These are phyloP conservation scores for Drosophila suzukii DNA, from an alignment of 1,140 invertebrate genomes.

Conservation along the genomic window DNA sequence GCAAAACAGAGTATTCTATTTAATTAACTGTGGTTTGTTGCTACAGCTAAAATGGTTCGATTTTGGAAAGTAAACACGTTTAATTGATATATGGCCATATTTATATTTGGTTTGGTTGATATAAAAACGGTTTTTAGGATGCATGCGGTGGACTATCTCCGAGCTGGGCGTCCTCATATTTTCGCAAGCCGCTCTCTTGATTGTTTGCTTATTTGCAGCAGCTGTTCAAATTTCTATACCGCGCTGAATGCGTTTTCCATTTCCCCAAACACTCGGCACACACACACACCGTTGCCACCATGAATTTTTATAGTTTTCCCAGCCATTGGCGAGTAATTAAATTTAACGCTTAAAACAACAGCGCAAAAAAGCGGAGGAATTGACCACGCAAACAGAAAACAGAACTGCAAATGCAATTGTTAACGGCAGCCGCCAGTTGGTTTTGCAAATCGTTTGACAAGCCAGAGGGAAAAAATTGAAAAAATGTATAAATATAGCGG, in stretches of 20 bases:
- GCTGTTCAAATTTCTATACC: conserved; percentile 68
- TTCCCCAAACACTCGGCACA: neutral
- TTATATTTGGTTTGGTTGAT: conserved; percentile 41
- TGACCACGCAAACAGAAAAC: conserved; percentile 66
- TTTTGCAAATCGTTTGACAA: conserved; percentile 80
- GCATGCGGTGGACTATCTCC: conserved; percentile 16
- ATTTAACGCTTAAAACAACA: conserved; percentile 81
- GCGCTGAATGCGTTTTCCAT: conserved; percentile 21
- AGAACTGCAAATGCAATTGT: conserved; percentile 72
- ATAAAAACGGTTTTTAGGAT: conserved; percentile 19
- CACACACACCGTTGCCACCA: conserved; percentile 14
- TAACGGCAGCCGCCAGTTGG: conserved; percentile 66
- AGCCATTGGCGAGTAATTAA: conserved; percentile 74
- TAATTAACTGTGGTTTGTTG: conserved; percentile 31
- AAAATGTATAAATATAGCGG: conserved; percentile 56
- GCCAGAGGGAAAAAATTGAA: conserved; percentile 49
- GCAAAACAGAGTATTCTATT: neutral
- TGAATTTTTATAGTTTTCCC: conserved; percentile 52
- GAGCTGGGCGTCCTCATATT: conserved; percentile 15
- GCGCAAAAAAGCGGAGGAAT: conserved; percentile 35
- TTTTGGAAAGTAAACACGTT: conserved; percentile 15
- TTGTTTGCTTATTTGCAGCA: conserved; percentile 59
- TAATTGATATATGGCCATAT: conserved; percentile 11
- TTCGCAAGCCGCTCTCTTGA: conserved; percentile 20
- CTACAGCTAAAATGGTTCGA: neutral